phyloP scores from a whole-genome alignment of 2,797 vertebrate species.

The Hozukius guyotensis region DNA sequence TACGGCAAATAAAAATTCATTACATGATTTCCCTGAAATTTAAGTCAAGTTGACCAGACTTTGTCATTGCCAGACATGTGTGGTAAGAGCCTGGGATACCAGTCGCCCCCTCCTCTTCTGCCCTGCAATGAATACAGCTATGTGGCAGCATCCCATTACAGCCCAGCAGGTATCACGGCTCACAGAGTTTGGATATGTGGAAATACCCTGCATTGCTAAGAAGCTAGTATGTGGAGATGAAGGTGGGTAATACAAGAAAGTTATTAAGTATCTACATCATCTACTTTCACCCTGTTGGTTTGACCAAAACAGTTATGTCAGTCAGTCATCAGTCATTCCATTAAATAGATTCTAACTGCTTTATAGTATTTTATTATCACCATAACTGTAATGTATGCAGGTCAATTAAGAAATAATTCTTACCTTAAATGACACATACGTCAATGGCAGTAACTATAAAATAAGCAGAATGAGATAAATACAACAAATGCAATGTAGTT shows the following conservation, averaged over 20 bases:
- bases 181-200: conserved; percentile 89
- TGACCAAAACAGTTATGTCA: background rate
- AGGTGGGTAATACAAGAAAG: conserved; percentile 81
- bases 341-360: background rate
- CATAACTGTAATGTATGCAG: background rate
- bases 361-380: background rate
- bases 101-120: conserved; percentile 94
- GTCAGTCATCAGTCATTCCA: too few relatives aligned
- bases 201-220: conserved; percentile 93
- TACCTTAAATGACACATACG: background rate
- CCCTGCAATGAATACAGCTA: conserved; percentile 97
- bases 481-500: background rate
- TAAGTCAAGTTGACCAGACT: background rate
- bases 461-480: background rate
- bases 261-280: background rate
- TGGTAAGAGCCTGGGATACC: conserved; percentile 94
- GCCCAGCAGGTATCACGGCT: conserved; percentile 87
- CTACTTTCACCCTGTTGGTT: background rate
- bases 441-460: background rate
- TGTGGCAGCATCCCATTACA: conserved; percentile 97
- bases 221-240: conserved; percentile 94
- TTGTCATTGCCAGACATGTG: conserved; percentile 88
- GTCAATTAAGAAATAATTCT: background rate
- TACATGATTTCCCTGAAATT: background rate
- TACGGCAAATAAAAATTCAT: background rate